Base-by-base conservation (phyloP, 2,888 invertebrate genomes). In the Mythimna vitellina region DNA sequence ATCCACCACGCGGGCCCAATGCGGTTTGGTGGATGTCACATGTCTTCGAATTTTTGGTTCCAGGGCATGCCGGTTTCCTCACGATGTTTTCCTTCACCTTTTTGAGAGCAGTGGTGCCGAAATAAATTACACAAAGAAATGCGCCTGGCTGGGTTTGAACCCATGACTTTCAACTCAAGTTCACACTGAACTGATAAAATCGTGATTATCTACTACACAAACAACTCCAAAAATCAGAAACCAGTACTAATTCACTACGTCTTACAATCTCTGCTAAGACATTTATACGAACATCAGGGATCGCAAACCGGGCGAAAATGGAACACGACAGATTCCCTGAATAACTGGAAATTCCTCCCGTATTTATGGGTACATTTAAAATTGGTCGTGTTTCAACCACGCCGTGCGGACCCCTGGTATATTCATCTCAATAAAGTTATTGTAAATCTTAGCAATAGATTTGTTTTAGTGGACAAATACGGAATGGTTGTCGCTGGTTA, bases 291-390 rank as follows among this genome's bases (percentile, higher is more conserved):
- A 63, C 61, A 65, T 61, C 63, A 69, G 42, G 53, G 64, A 68
- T 58, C 25, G 51, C 32, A 49, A 73, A 57, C 32, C 70, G 63
- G 73, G 12, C 70, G 38, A 72, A 78, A 76, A 63, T 63, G 80
- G 81, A 84, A 69, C 78, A 65, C 73, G 73, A 79, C 84, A 80
- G 78, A 87, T 85, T 81, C 82, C 70, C 29, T 25, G 60, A 77
- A 80, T 81, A 76, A 79, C 83, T 78, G 63, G 64, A 75, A 85
- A 84, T 85, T 78, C 77, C 76, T 79, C 65, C 71, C 58, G 73
- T 81, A 83, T 86, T 87, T 86, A 86, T 82, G 65, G 82, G 60
- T 70, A 81, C 82, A 70, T 78, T 81, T 81, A 78, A 78, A 81
- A 81, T 81, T 81, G 78, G 75, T 78, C 70, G 82, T 78, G 75